These are phyloP conservation scores for Drusus annulatus DNA, from an alignment of 1,140 invertebrate species.

Conservation along the genomic window DNA sequence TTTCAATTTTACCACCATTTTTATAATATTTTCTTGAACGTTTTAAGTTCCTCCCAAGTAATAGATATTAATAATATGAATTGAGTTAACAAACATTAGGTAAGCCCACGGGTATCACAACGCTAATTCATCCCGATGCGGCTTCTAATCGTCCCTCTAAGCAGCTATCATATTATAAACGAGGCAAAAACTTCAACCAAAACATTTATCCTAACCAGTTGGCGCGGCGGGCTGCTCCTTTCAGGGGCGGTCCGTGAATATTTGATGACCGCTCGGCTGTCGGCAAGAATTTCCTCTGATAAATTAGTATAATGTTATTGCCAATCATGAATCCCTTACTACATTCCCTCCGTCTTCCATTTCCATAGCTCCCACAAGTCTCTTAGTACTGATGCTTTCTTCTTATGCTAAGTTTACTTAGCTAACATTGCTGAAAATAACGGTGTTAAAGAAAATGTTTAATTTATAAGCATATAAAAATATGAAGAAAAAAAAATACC, in stretches of 20 bases:
- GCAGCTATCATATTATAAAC: slow-evolving; percentile 23
- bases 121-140: slow-evolving; percentile 13
- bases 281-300: slow-evolving; percentile 51
- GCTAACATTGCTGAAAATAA: not conserved
- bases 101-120: not conserved
- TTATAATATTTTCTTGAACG: no score
- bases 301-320: slow-evolving; percentile 58
- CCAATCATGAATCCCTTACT: slow-evolving; percentile 50
- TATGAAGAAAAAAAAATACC: not conserved
- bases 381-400: not conserved
- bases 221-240: not conserved
- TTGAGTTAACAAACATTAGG: no score
- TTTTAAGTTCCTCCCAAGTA: no score
- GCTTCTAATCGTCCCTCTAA: slow-evolving; percentile 33
- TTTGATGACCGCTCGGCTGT: slow-evolving; percentile 50
- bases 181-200: slow-evolving; percentile 29
- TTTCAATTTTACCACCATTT: no score
- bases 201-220: slow-evolving; percentile 19
- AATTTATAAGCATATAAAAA: not conserved
- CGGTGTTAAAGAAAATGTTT: not conserved
- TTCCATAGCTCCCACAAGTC: not conserved
- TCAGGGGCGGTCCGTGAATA: slow-evolving; percentile 44
- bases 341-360: not conserved
- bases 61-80: no score
- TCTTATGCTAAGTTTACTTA: not conserved